A percentile compares a stretch with the other conserved stretches of the same genome.
Evolutionary conservation across 2,113 vertebrate species (phyloP).

Genomic region (Sterrhoptilus dennistouni): DNA sequence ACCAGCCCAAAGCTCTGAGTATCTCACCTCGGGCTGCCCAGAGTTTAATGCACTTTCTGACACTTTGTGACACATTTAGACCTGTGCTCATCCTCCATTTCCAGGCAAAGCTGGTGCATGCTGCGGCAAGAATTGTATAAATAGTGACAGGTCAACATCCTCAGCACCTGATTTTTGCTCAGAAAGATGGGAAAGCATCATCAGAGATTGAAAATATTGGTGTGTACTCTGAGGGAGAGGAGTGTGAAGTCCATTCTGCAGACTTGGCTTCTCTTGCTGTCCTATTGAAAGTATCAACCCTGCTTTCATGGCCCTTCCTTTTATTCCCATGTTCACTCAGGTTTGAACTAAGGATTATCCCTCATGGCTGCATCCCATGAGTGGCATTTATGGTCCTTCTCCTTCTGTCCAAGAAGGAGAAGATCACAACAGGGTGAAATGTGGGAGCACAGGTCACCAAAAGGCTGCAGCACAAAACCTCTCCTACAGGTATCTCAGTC

Average conservation of each 20-base stretch:
- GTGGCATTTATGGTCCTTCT: background rate
- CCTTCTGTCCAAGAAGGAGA: background rate
- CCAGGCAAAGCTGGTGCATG: background rate
- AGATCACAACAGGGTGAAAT: background rate
- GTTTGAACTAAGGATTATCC: background rate
- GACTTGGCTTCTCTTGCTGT: background rate
- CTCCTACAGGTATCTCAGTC: background rate
- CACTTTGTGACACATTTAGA: background rate
- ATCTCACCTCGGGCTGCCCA: background rate
- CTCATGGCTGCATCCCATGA: background rate
- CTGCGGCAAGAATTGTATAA: background rate
- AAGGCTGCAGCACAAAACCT: background rate
- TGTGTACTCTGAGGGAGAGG: background rate
- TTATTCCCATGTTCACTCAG: background rate
- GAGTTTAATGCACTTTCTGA: background rate
- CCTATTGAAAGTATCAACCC: background rate
- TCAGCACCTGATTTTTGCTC: background rate
- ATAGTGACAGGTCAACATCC: background rate
- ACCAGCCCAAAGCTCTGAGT: background rate
- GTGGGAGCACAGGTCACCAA: background rate
- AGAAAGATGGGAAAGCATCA: background rate
- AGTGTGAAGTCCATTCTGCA: background rate
- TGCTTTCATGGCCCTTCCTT: background rate
- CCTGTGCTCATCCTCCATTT: background rate
- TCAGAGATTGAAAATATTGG: background rate